phyloP scores from a whole-genome alignment of 2,888 invertebrate genomes.

The Cephonodes hylas region DNA sequence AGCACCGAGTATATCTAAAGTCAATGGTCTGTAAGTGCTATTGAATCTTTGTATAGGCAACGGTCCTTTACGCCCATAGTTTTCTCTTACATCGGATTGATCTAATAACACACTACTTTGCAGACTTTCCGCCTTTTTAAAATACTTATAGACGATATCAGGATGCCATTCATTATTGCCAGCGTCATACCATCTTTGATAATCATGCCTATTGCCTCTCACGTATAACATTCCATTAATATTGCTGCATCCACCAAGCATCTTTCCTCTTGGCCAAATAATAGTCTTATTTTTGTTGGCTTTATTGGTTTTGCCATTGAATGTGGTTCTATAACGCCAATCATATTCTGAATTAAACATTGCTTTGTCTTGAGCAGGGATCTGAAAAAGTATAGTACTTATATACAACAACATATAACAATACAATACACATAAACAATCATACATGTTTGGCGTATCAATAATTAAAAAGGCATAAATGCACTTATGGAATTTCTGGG shows the following conservation, averaged over 20 bases:
- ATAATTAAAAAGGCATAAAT: not conserved
- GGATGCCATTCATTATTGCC: constrained; percentile 81
- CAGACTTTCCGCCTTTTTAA: constrained; percentile 73
- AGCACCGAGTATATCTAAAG: constrained; percentile 47
- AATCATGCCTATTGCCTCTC: constrained; percentile 74
- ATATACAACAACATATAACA: too few species aligned
- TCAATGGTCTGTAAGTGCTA: constrained; percentile 52
- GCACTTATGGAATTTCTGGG: too few species aligned
- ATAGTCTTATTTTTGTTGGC: constrained; percentile 71
- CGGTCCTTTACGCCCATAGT: constrained; percentile 68
- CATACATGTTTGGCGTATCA: not conserved
- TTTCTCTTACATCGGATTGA: constrained; percentile 31
- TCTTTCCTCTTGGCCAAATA: constrained; percentile 82
- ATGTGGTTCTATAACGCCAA: constrained; percentile 91
- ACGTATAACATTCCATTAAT: constrained; percentile 81
- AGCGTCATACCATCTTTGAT: constrained; percentile 70
- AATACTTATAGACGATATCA: constrained; percentile 69
- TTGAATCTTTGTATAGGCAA: constrained; percentile 69
- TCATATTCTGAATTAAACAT: constrained; percentile 78
- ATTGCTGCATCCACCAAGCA: constrained; percentile 80
- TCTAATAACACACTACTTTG: constrained; percentile 39
- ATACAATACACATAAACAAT: too few species aligned
- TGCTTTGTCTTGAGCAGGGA: constrained; percentile 33
- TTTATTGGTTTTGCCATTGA: constrained; percentile 85
- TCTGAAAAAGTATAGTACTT: too few species aligned